A percentile compares a stretch with the other conserved stretches of the same genome.
Conservation (phyloP, 2,113 vertebrate genomes). For the Ursus arctos region DNA sequence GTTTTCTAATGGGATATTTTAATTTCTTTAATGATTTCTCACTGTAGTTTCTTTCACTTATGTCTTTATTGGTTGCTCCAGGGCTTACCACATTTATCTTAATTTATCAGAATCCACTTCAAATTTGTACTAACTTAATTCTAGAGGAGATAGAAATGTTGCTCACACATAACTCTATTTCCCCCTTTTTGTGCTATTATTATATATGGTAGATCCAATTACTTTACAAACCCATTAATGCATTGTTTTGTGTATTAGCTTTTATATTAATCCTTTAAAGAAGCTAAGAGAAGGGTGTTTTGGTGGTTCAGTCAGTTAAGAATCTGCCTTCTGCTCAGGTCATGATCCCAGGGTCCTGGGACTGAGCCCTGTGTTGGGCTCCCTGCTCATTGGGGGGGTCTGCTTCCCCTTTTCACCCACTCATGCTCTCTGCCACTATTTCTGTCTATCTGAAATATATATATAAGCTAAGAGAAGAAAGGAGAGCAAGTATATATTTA, state of each 20-base stretch:
- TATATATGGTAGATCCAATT: background rate
- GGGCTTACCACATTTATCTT: background rate
- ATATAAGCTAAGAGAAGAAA: background rate
- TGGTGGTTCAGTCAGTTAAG: background rate
- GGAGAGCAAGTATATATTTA: background rate
- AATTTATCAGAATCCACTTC: background rate
- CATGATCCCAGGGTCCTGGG: background rate
- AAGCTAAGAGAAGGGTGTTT: background rate
- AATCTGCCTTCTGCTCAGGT: background rate
- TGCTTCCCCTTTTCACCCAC: background rate
- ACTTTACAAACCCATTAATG: background rate
- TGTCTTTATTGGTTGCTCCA: background rate
- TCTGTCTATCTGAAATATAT: background rate
- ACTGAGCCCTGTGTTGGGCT: background rate
- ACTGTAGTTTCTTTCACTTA: background rate
- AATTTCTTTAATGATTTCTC: background rate
- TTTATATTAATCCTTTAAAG: background rate
- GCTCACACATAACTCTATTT: background rate
- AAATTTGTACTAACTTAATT: slow-evolving; percentile 24
- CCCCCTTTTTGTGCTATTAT: background rate
- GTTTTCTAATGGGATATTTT: background rate
- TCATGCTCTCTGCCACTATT: background rate
- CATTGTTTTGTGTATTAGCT: background rate
- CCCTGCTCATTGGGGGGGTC: background rate
- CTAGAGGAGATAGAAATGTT: background rate